Evolutionary conservation across 2,113 vertebrate species (phyloP).

Genomic region (Meles meles): DNA sequence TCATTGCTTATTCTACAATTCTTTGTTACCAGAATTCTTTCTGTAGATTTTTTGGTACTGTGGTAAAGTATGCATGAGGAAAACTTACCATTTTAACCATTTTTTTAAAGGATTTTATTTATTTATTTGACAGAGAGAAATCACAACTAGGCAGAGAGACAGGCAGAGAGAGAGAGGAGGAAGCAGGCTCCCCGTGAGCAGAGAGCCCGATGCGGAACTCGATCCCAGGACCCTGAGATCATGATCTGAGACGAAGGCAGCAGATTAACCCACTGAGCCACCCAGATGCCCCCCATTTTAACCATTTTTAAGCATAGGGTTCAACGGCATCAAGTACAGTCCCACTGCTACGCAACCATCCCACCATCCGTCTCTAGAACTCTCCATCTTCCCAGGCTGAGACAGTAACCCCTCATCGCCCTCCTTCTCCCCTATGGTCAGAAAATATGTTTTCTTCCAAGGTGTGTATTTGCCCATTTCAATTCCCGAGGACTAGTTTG

Average conservation of each 20-base stretch:
- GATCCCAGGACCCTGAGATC: too few species aligned
- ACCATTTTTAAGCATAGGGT: not conserved
- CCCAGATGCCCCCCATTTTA: too few species aligned
- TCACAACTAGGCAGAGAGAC: too few species aligned
- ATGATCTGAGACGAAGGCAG: too few species aligned
- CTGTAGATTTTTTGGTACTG: not conserved
- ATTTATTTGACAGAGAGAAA: too few species aligned
- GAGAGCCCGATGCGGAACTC: too few species aligned
- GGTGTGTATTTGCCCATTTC: not conserved
- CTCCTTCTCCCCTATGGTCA: not conserved
- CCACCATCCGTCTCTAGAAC: not conserved
- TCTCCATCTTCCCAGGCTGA: not conserved
- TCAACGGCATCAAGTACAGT: not conserved
- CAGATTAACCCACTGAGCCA: too few species aligned
- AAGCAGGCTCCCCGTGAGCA: too few species aligned
- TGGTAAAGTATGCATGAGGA: not conserved
- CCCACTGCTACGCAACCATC: fast-evolving
- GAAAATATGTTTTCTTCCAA: not conserved
- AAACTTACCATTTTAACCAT: not conserved
- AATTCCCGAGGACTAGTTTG: not conserved
- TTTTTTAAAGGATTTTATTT: too few species aligned
- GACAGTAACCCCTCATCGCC: not conserved
- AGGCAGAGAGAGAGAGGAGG: too few species aligned
- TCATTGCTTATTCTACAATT: not conserved
- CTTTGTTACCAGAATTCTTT: not conserved